These are phyloP conservation scores for Pseudomyrmex gracilis DNA, from an alignment of 1,140 invertebrate genomes.

Conservation along the genomic window DNA sequence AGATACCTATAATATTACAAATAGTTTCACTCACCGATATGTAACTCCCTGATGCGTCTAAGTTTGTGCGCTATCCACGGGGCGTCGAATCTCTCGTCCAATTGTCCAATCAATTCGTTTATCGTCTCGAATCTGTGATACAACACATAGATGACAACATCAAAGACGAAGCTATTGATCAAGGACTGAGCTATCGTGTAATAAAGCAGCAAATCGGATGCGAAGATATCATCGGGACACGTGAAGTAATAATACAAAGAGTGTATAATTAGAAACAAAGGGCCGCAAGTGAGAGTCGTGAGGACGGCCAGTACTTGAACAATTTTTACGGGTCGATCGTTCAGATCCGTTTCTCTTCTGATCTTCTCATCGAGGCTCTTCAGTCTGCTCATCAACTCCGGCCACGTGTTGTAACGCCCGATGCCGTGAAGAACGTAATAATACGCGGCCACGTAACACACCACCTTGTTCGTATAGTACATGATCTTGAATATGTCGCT, in stretches of 20 bases:
- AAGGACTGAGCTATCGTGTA: slow-evolving; percentile 75
- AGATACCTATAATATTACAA: not conserved
- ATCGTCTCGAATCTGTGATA: slow-evolving; percentile 68
- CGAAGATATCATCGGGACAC: slow-evolving; percentile 72
- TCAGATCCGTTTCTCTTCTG: slow-evolving; percentile 43
- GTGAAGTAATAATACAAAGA: slow-evolving; percentile 74
- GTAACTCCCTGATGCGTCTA: slow-evolving; percentile 68
- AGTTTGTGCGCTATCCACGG: slow-evolving; percentile 70
- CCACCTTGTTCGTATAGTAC: slow-evolving; percentile 75
- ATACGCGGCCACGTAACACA: slow-evolving; percentile 74
- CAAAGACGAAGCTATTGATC: slow-evolving; percentile 74
- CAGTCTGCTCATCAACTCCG: slow-evolving; percentile 70
- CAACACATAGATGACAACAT: slow-evolving; percentile 68
- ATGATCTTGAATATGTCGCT: slow-evolving; percentile 78
- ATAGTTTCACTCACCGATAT: slow-evolving; percentile 64
- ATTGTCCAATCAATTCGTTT: slow-evolving; percentile 64
- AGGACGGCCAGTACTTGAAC: slow-evolving; percentile 66
- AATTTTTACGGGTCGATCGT: slow-evolving; percentile 55
- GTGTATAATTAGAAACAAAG: slow-evolving; percentile 66
- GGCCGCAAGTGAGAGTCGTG: slow-evolving; percentile 58
- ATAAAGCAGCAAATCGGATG: slow-evolving; percentile 76
- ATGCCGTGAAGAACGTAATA: slow-evolving; percentile 76
- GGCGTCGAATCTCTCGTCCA: slow-evolving; percentile 37
- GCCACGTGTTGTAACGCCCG: slow-evolving; percentile 73
- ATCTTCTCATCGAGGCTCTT: slow-evolving; percentile 68